A percentile compares a stretch with the other conserved stretches of the same genome.
Evolutionary conservation across 1,140 invertebrate species (phyloP).

Genomic region (Eriosoma lanigerum): DNA sequence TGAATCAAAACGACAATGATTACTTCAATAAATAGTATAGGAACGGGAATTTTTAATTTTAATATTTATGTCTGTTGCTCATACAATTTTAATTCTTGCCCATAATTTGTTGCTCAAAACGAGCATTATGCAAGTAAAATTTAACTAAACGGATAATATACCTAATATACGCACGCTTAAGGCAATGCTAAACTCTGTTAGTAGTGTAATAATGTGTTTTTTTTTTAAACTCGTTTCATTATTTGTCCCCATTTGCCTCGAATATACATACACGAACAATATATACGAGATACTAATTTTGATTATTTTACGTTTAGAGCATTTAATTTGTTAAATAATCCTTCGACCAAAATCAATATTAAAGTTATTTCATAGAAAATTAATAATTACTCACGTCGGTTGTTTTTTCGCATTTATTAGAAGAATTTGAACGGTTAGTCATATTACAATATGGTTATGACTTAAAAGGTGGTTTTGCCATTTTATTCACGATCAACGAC

Average conservation of each 20-base stretch:
- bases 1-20: background rate
- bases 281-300: background rate
- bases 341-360: background rate
- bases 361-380: background rate
- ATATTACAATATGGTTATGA: too few species aligned
- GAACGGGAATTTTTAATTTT: background rate
- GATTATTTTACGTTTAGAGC: background rate
- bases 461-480: too few species aligned
- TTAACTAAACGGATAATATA: background rate
- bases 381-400: background rate
- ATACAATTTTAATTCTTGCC: background rate
- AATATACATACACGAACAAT: background rate
- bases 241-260: background rate
- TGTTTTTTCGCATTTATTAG: too few species aligned
- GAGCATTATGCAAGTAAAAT: constrained; percentile 3
- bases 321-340: background rate
- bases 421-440: background rate
- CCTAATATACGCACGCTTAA: background rate
- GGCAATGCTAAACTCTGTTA: constrained; percentile 15
- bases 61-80: background rate
- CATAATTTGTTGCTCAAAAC: background rate
- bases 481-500: too few species aligned
- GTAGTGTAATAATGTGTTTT: background rate
- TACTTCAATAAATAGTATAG: background rate
- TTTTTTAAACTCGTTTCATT: constrained; percentile 11